These are phyloP conservation scores for Eupithecia insigniata DNA, from an alignment of 2,888 invertebrate species.

Conservation along the genomic window DNA sequence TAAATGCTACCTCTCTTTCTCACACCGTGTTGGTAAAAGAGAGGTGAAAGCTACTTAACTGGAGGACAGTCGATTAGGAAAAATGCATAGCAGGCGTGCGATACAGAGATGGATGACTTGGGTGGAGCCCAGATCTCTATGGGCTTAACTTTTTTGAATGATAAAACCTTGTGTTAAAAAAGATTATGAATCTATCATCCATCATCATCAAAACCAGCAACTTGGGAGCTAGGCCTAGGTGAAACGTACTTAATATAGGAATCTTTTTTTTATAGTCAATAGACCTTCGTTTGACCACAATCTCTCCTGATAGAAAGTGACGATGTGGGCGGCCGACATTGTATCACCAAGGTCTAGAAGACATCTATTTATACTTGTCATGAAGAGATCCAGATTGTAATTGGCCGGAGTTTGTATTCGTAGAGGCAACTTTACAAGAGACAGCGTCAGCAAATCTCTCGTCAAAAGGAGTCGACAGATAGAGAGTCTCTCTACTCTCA, in stretches of 20 bases:
- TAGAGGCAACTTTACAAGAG: too few relatives aligned
- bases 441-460: background rate
- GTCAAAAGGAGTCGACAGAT: background rate
- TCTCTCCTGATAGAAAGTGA: too few relatives aligned
- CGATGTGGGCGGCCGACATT: too few relatives aligned
- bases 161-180: background rate
- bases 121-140: background rate
- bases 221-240: background rate
- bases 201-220: background rate
- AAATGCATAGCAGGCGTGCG: constrained; percentile 31
- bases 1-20: constrained; percentile 44
- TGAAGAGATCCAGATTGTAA: too few relatives aligned
- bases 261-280: too few relatives aligned
- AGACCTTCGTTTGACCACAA: too few relatives aligned
- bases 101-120: constrained; percentile 28
- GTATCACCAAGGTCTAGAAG: too few relatives aligned
- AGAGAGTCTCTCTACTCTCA: background rate
- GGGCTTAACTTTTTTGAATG: constrained; percentile 6
- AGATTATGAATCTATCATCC: background rate
- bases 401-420: too few relatives aligned
- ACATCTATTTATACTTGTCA: too few relatives aligned
- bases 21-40: constrained; percentile 24
- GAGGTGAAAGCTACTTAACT: constrained; percentile 27
- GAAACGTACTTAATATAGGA: background rate
- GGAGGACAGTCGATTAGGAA: constrained; percentile 39